These are phyloP conservation scores for Petrocephalus microphthalmus DNA, from an alignment of 2,113 vertebrate genomes.

Conservation along the genomic window DNA sequence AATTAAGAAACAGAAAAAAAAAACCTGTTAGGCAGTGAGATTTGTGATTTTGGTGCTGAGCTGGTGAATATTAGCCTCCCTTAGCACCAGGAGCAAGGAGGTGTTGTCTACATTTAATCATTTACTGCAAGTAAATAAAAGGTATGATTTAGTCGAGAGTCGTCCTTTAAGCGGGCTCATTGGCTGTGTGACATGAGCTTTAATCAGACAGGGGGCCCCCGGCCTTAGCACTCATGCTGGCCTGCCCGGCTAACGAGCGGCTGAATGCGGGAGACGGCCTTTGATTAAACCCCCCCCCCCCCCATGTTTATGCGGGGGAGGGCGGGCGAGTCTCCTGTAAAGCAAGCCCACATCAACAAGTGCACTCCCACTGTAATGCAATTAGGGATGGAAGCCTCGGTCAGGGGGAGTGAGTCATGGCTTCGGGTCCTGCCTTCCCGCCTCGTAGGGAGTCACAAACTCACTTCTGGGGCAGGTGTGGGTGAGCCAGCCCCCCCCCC, in stretches of 20 bases:
- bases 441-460: no score
- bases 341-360: background rate
- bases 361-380: background rate
- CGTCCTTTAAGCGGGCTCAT: background rate
- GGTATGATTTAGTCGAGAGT: background rate
- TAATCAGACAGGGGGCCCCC: background rate
- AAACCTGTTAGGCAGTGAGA: background rate
- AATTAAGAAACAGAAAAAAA: background rate
- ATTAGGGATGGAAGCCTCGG: background rate
- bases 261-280: background rate
- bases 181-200: background rate
- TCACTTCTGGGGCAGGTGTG: background rate
- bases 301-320: background rate
- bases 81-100: background rate
- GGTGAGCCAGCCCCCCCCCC: no score
- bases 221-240: background rate
- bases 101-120: background rate
- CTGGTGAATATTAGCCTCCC: background rate
- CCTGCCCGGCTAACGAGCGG: background rate
- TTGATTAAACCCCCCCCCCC: background rate
- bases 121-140: background rate
- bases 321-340: background rate
- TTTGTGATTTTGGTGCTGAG: background rate
- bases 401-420: background rate
- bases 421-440: background rate